Percentiles rank a stretch among this genome's conserved stretches.
phyloP scores from a whole-genome alignment of 1,140 invertebrate species.

The Bombus ignitus region DNA sequence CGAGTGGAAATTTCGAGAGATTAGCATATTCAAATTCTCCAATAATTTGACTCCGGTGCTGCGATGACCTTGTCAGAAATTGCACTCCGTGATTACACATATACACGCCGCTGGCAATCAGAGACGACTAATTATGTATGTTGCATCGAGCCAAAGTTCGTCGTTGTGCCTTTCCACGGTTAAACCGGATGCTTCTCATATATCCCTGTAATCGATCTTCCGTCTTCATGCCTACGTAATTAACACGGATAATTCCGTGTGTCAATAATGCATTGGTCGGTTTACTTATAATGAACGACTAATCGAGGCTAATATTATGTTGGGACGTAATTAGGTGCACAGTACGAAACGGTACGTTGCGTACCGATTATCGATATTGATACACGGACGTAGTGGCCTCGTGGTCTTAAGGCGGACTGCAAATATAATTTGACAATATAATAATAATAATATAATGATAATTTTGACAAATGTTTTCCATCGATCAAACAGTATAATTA shows the following conservation, averaged over 20 bases:
- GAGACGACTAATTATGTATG: conserved; percentile 14
- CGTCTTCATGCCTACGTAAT: not conserved
- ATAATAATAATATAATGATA: too few relatives aligned
- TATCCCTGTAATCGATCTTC: conserved; percentile 14
- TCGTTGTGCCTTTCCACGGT: not conserved
- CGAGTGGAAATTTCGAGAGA: not conserved
- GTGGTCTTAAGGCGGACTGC: too few relatives aligned
- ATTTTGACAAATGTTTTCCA: too few relatives aligned
- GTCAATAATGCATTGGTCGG: not conserved
- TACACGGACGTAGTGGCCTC: too few relatives aligned
- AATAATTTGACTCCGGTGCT: conserved; percentile 12
- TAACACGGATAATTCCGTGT: not conserved
- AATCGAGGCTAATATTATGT: conserved; percentile 17
- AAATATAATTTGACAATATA: not conserved
- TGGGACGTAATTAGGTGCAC: not conserved
- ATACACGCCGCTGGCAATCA: conserved; percentile 19
- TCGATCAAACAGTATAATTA: too few relatives aligned
- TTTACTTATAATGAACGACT: conserved; percentile 27
- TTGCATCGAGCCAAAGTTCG: not conserved
- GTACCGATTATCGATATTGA: not conserved
- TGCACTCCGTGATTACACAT: conserved; percentile 33
- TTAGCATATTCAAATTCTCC: conserved; percentile 21
- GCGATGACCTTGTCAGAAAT: conserved; percentile 15
- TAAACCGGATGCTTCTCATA: not conserved
- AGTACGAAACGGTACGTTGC: not conserved